Evolutionary conservation across 2,113 vertebrate species (phyloP), one percentile per base, ranked within the genome.

Genomic region (Chaenogobius annularis): DNA sequence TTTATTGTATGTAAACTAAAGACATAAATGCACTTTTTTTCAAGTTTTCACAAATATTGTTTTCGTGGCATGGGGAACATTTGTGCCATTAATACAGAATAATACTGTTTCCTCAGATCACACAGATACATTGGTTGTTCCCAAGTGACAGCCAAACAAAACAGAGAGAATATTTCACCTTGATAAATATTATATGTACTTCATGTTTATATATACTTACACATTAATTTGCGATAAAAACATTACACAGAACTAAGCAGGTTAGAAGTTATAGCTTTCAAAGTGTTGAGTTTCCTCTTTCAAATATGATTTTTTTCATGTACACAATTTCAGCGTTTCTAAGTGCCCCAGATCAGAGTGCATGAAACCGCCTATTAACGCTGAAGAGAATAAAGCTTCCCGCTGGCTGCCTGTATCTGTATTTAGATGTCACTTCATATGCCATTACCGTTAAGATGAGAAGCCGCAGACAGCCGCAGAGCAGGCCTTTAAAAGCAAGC

Each of bases 401-500:
- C 1, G 66, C 74, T 40, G n/a, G 68, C 13, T 48, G 17, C 37
- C 63, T 66, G 23, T 54, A 66, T 74, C 77, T 74, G 46, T 66
- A 69, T 71, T 85, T 81, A 79, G 79, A 84, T 69, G 12, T 79
- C 68, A 78, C 82, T 70, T 76, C 5, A 62, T 40, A 63, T 68
- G 70, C 61, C 83, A 83, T 84, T 79, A 82, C 66, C 63, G 31
- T 67, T 66, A 72, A 70, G 75, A 82, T 82, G 62, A 59, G 48
- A 78, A 73, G 48, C 69, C 80, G 64, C 59, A 17, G 26, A 72
- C 35, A 10, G 63, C 26, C 13, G 17, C 56, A 68, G 66, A 72
- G 70, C 67, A 26, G 23, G 5, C 35, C 59, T 20, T 52, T 37
- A 10, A 62, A 62, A 62, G 14, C 10, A 22, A n/a, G 9, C 8